Conservation (phyloP, 2,113 vertebrate genomes). For the Petroica traversi region DNA sequence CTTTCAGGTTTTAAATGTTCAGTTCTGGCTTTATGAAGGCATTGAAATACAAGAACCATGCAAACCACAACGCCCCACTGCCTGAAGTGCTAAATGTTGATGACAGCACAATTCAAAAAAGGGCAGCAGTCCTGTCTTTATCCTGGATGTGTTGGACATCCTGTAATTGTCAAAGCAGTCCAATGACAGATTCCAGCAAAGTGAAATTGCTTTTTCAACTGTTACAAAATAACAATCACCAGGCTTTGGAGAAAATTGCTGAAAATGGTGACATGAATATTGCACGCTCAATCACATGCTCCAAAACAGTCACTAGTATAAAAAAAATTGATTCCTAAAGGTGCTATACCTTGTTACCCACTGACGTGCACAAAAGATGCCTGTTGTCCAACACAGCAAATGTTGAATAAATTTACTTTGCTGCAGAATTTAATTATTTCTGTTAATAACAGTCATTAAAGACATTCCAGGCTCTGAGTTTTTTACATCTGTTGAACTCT, state of each 20-base stretch:
- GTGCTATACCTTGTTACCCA: neutral
- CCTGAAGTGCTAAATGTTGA: neutral
- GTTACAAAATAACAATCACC: neutral
- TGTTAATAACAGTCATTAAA: neutral
- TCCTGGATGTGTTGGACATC: neutral
- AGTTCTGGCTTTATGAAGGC: neutral
- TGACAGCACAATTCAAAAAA: neutral
- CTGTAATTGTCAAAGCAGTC: neutral
- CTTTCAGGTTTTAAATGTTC: neutral
- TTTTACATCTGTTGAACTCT: neutral
- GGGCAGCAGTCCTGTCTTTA: neutral
- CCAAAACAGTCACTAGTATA: neutral
- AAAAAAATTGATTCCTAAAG: neutral
- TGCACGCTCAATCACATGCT: neutral
- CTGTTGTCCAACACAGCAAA: neutral
- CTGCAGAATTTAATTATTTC: neutral
- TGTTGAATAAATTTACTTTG: neutral
- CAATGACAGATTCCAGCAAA: neutral
- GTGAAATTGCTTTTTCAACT: neutral
- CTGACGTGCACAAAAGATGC: accelerated
- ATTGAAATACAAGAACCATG: neutral
- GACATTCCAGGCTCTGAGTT: neutral
- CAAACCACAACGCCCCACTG: neutral
- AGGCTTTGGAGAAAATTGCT: neutral
- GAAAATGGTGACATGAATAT: neutral